Evolutionary conservation across 2,113 vertebrate species (phyloP).

Genomic region (Ceyx melanurus): DNA sequence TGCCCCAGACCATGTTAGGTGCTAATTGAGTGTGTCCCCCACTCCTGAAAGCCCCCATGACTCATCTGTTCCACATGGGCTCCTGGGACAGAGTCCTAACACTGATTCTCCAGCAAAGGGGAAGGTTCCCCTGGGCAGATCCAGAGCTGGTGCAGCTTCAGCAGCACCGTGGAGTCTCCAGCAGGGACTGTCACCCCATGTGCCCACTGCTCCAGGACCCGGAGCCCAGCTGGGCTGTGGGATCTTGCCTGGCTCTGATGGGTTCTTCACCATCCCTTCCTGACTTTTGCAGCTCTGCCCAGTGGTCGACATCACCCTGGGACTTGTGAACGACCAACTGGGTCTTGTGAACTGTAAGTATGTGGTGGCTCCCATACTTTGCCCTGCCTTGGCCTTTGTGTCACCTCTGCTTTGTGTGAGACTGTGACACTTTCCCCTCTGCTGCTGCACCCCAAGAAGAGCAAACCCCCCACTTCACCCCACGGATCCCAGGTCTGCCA

Average conservation of each 20-base stretch:
- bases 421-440: neutral
- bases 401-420: neutral
- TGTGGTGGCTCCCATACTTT: accelerated
- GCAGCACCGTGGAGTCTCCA: neutral
- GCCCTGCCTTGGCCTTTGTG: neutral
- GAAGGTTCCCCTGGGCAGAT: neutral
- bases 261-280: accelerated
- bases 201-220: accelerated
- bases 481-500: neutral
- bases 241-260: accelerated
- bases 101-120: neutral
- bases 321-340: slow-evolving; percentile 62
- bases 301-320: slow-evolving; percentile 22
- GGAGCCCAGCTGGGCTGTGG: neutral
- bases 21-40: neutral
- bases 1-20: accelerated
- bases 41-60: neutral
- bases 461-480: neutral
- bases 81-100: neutral
- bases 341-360: slow-evolving; percentile 68
- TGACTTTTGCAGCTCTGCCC: slow-evolving; percentile 66
- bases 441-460: neutral
- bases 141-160: neutral
- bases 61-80: accelerated
- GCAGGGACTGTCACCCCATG: accelerated